phyloP scores from a whole-genome alignment of 1,140 invertebrate species.

The Neelides sp. region DNA sequence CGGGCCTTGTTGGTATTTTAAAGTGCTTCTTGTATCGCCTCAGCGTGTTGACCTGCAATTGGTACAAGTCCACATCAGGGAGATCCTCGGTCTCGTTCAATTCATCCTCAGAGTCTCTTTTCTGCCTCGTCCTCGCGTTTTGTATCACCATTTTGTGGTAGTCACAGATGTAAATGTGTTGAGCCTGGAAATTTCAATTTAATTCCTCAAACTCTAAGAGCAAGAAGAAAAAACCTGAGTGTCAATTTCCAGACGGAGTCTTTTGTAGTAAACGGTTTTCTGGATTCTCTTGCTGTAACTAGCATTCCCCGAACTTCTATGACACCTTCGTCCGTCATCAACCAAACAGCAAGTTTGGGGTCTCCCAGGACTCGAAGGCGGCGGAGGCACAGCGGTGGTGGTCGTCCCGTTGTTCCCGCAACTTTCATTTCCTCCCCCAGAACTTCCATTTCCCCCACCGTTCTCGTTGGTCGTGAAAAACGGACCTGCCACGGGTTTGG shows the following conservation, averaged over 20 bases:
- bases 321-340: conserved; percentile 75
- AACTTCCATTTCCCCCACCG: not conserved
- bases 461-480: not conserved
- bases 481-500: not conserved
- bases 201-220: not conserved
- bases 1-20: conserved; percentile 76
- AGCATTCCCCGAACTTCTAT: conserved; percentile 79
- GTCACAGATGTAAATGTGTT: conserved; percentile 94
- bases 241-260: conserved; percentile 78
- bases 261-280: conserved; percentile 83
- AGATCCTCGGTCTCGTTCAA: conserved; percentile 55
- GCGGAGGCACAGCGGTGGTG: too few relatives aligned
- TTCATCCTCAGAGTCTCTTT: conserved; percentile 86
- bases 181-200: conserved; percentile 46
- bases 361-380: too few relatives aligned
- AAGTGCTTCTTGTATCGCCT: conserved; percentile 85
- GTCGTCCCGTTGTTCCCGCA: too few relatives aligned
- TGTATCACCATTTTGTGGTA: conserved; percentile 91
- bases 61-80: conserved; percentile 83
- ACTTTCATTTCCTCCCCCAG: too few relatives aligned
- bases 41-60: conserved; percentile 82
- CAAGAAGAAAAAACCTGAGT: conserved; percentile 47
- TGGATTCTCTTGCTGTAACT: conserved; percentile 93
- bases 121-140: conserved; percentile 67
- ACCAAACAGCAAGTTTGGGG: conserved; percentile 89